These are phyloP conservation scores for Forbesichthys agassizii DNA, from an alignment of 2,113 vertebrate species.

Conservation along the genomic window DNA sequence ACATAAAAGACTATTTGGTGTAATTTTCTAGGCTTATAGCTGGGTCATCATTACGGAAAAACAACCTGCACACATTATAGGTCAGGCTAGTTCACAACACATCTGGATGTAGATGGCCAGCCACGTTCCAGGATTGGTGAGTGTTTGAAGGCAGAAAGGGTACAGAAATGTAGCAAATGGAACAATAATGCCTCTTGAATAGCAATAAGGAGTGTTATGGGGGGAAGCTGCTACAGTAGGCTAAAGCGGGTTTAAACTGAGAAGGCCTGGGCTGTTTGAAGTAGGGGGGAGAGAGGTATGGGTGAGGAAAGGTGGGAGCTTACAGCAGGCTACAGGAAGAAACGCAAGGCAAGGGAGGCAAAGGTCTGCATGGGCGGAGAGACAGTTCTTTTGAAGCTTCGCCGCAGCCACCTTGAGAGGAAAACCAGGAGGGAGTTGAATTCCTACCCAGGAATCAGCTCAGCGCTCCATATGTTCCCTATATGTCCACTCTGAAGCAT, in stretches of 20 bases:
- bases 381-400: conserved; percentile 65
- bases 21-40: conserved; percentile 35
- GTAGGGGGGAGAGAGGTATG: conserved; percentile 10
- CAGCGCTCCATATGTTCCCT: conserved; percentile 31
- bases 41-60: conserved; percentile 25
- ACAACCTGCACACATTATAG: conserved; percentile 32
- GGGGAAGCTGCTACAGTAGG: conserved; percentile 26
- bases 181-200: conserved; percentile 47
- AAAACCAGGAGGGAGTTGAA: conserved; percentile 44
- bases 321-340: conserved; percentile 15
- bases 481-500: conserved; percentile 44
- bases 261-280: conserved; percentile 17
- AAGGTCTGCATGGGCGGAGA: conserved; percentile 19
- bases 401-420: conserved; percentile 65
- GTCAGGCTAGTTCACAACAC: conserved; percentile 66
- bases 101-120: conserved; percentile 63
- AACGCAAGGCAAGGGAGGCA: conserved; percentile 28
- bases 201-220: conserved; percentile 34
- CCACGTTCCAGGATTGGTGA: conserved; percentile 42
- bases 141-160: conserved; percentile 34
- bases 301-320: conserved; percentile 25
- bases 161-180: conserved; percentile 55
- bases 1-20: conserved; percentile 46
- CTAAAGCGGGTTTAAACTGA: conserved; percentile 37
- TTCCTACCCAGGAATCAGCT: conserved; percentile 35